Conservation (phyloP, 2,888 invertebrate genomes). For the Drosophila antonietae region DNA sequence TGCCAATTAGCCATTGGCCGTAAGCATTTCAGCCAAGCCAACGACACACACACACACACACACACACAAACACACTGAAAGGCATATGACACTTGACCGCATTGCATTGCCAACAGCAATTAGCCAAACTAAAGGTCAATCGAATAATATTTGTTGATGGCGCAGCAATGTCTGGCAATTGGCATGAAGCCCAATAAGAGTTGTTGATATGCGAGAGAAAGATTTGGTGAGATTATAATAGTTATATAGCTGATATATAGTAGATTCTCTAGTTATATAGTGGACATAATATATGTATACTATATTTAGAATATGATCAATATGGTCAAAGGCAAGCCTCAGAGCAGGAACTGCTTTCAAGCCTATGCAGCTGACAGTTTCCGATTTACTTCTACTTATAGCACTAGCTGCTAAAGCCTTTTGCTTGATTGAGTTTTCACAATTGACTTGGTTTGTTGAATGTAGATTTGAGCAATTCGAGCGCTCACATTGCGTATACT, state of each 20-base stretch:
- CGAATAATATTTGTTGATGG: neutral
- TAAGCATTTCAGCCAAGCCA: neutral
- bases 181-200: neutral
- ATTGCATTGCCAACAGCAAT: constrained; percentile 31
- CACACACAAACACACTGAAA: neutral
- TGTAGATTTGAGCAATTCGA: too few relatives aligned
- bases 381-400: too few relatives aligned
- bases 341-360: too few relatives aligned
- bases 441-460: too few relatives aligned
- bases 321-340: too few relatives aligned
- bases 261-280: too few relatives aligned
- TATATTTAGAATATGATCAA: too few relatives aligned
- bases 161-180: neutral
- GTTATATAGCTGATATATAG: neutral
- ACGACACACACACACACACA: neutral
- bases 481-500: too few relatives aligned
- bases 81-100: constrained; percentile 37
- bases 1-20: constrained; percentile 40
- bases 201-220: neutral
- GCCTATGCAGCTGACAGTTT: too few relatives aligned
- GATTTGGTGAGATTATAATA: neutral
- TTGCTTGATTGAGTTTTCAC: too few relatives aligned
- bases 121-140: constrained; percentile 35
- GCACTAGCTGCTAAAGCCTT: too few relatives aligned
- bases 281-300: neutral